Evolutionary conservation across 1,140 invertebrate species (phyloP), one percentile per base, ranked within the genome.

Genomic region (Tetragonula clypearis): DNA sequence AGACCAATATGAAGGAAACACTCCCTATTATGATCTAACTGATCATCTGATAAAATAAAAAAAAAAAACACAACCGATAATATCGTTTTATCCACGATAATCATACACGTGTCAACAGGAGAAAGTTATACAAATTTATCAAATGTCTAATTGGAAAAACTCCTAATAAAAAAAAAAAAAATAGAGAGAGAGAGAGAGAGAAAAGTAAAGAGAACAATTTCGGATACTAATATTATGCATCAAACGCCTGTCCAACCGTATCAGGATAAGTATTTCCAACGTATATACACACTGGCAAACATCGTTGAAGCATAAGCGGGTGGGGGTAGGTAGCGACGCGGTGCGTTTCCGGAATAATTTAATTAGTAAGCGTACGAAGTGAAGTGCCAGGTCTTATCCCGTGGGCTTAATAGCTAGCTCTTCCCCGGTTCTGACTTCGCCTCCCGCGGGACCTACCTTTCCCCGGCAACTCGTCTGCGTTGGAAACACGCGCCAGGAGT

Each of bases 371-470:
- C 77, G 88, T 85, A 86, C 80, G 73, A 80, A 91, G 91, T 71
- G 85, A 92, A 92, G 91, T 91, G 90, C 84, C 73, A 87, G 86
- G 90, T 90, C 91, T 92, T 90, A 90, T 92, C 92, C 92, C 92
- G 85, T 86, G 92, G 91, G 92, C 49, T 92, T 92, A 92, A 92
- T 92, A 92, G 90, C 87, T 79, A 87, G 55, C 82, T 84, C 84
- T 84, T 82, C 56, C 75, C 85, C 85, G 79, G 74, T 80, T 87
- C 87, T 80, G 84, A 75, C 79, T 81, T 83, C 79, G 82, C 82
- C 17, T 80, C 85, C 88, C 88, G 26, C 1, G 88, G 88, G 90
- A 89, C 80, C 60, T 72, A 85, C 80, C 19, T 49, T 62, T 87
- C 68, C 69, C 80, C 58, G 81, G 68, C 83, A 78, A 77, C 55